A percentile compares a stretch with the other conserved stretches of the same genome.
These are phyloP conservation scores for Drosophila orena DNA, from an alignment of 1,140 invertebrate species.

Conservation along the genomic window DNA sequence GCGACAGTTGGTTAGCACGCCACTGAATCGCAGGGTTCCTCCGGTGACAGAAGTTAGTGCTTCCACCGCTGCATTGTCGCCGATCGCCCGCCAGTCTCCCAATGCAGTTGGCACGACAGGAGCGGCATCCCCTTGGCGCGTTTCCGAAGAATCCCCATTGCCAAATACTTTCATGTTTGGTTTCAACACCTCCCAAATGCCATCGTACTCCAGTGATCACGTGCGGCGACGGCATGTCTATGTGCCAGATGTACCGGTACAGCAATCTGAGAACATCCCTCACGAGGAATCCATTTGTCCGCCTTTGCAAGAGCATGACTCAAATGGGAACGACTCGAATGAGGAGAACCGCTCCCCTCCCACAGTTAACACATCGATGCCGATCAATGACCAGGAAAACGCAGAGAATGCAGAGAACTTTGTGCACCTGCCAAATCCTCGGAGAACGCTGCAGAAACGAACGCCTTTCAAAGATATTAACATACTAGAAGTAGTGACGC, in stretches of 20 bases:
- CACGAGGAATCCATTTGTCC: slow-evolving; percentile 11
- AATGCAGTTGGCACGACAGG: slow-evolving; percentile 1
- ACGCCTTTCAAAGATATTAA: slow-evolving; percentile 73
- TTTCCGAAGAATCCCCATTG: slow-evolving; percentile 52
- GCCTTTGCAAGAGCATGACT: background rate
- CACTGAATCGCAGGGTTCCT: slow-evolving; percentile 36
- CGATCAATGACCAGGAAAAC: slow-evolving; percentile 36
- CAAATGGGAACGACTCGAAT: slow-evolving; percentile 65
- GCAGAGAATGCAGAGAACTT: slow-evolving; percentile 47
- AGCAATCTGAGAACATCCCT: background rate
- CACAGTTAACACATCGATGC: background rate
- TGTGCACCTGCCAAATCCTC: slow-evolving; percentile 70
- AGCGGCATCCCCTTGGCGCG: slow-evolving; percentile 69
- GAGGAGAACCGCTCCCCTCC: slow-evolving; percentile 67
- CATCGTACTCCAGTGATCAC: slow-evolving; percentile 77
- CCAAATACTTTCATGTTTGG: slow-evolving; percentile 70
- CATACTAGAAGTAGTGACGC: slow-evolving; percentile 65
- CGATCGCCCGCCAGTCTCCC: slow-evolving; percentile 27
- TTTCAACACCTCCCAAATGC: slow-evolving; percentile 66
- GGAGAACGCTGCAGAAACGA: slow-evolving; percentile 57
- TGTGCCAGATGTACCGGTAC: slow-evolving; percentile 38
- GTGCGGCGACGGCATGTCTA: slow-evolving; percentile 51
- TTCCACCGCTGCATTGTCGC: slow-evolving; percentile 38
- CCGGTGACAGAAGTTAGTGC: background rate
- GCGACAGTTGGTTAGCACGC: slow-evolving; percentile 67